phyloP scores from a whole-genome alignment of 2,113 vertebrate genomes.

The Parus major region DNA sequence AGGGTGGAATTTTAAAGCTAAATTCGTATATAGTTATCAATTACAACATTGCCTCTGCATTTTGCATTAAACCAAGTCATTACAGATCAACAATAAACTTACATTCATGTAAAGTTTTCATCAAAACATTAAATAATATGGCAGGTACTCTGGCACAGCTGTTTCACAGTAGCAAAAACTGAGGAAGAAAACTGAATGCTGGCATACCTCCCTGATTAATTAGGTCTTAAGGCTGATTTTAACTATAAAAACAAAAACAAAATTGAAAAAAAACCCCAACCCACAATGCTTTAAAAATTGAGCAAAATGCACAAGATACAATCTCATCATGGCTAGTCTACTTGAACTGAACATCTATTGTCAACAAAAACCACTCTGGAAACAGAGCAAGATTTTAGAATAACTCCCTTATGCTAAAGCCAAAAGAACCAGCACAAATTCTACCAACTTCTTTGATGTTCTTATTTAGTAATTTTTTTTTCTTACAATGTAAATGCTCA shows the following conservation, averaged over 20 bases:
- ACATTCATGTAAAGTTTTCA: neutral
- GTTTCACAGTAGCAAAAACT: neutral
- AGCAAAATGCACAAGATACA: neutral
- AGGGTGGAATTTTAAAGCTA: neutral
- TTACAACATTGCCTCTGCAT: neutral
- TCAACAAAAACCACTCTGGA: neutral
- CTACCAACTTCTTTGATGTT: neutral
- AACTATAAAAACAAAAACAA: neutral
- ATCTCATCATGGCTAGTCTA: neutral
- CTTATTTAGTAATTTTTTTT: neutral
- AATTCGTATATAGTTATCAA: neutral
- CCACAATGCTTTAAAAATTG: neutral
- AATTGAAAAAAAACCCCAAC: neutral
- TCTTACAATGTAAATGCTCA: neutral
- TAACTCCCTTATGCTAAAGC: neutral
- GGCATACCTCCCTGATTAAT: neutral
- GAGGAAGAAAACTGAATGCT: neutral
- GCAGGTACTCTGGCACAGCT: neutral
- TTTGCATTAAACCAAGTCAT: neutral
- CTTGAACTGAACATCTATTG: neutral
- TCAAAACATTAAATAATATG: neutral
- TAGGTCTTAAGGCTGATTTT: neutral
- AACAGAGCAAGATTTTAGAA: neutral
- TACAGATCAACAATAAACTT: neutral
- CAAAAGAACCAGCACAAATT: neutral